Evolutionary conservation across 2,797 vertebrate genomes (phyloP).

Genomic region (Petrocephalus schoutedeni): DNA sequence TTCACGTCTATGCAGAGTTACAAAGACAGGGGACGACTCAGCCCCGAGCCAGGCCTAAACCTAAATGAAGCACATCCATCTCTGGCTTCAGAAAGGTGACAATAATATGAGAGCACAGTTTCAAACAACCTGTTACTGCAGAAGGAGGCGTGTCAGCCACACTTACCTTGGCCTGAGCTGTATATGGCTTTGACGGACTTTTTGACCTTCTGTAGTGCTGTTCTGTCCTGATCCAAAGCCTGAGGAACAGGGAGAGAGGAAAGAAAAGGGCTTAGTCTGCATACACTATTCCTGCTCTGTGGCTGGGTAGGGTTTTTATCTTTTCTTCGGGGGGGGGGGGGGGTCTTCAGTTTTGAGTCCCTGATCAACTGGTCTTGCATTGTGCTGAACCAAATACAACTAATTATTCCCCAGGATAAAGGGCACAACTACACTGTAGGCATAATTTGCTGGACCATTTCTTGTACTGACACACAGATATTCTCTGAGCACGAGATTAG

Average conservation of each 20-base stretch:
- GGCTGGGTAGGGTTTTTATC: background rate
- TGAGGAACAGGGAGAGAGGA: constrained; percentile 37
- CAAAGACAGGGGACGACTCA: background rate
- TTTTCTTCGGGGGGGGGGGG: background rate
- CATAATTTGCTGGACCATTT: background rate
- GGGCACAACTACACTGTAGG: background rate
- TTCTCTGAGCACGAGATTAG: background rate
- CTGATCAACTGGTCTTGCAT: background rate
- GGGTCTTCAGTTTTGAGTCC: background rate
- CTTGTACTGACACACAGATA: background rate
- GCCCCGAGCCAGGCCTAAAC: background rate
- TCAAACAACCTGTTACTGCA: background rate
- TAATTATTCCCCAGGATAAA: constrained; percentile 5
- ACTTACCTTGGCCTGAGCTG: constrained; percentile 81
- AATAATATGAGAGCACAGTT: background rate
- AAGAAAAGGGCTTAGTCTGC: background rate
- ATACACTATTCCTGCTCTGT: background rate
- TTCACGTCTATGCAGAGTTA: background rate
- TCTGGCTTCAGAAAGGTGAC: background rate
- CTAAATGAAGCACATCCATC: background rate
- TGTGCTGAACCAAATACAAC: background rate
- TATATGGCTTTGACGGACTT: constrained; percentile 86
- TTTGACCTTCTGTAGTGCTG: constrained; percentile 81
- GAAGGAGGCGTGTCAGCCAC: too few relatives aligned
- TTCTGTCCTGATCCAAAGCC: constrained; percentile 83